Evolutionary conservation across 2,888 invertebrate genomes (phyloP).

Genomic region (Notocelia uddmanniana): DNA sequence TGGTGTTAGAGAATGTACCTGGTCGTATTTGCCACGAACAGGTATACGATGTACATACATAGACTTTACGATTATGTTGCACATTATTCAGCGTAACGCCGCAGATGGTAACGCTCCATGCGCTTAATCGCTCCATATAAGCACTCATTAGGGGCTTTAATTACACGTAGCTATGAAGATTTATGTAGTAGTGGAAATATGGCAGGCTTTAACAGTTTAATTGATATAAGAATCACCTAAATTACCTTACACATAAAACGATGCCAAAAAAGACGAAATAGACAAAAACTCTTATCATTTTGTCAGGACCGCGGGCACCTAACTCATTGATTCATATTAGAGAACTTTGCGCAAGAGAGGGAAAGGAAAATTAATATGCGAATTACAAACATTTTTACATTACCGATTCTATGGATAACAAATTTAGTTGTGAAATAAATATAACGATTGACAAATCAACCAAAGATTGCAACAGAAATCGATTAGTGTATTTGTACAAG

Average conservation of each 20-base stretch:
- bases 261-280: too few species aligned
- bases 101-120: constrained; percentile 11
- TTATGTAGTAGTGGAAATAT: background rate
- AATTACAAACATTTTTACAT: too few species aligned
- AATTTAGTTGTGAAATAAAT: background rate
- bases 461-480: background rate
- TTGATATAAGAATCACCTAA: background rate
- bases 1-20: too few species aligned
- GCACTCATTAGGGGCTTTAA: constrained; percentile 1
- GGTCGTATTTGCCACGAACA: background rate
- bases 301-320: too few species aligned
- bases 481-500: background rate
- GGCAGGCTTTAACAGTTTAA: background rate
- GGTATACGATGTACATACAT: background rate
- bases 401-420: background rate
- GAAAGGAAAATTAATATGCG: too few species aligned
- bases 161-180: background rate
- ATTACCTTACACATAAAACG: background rate
- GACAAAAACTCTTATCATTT: too few species aligned
- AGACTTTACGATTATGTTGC: background rate
- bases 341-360: too few species aligned
- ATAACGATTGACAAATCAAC: background rate
- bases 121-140: background rate
- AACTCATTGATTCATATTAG: too few species aligned
- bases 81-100: constrained; percentile 17